Evolutionary conservation across 2,888 invertebrate species (phyloP), one percentile per base, ranked within the genome.

Genomic region (Pandemis heparana): DNA sequence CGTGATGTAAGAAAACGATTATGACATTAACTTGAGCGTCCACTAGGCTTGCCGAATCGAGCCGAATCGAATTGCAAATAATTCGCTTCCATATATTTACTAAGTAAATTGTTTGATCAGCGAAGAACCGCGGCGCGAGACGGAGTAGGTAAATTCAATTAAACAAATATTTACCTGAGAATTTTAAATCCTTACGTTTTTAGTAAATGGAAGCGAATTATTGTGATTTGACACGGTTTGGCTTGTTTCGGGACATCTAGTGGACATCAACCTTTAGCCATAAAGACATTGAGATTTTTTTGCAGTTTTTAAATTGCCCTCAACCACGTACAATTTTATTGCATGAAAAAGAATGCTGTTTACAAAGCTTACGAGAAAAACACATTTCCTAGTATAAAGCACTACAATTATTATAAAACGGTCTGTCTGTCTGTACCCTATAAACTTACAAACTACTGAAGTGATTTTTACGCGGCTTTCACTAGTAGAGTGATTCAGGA

Each of bases 151-250:
- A 53, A 53, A 53, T 16, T 53, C 0, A 53, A 9, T 53, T 53
- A 18, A 53, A 53, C 8, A 51, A 51, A n/a, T n/a, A n/a, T n/a
- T 18, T 16, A 16, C 51, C 9, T 51, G 6, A n/a, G 53, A 9
- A 9, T 53, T 14, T 53, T 53, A 9, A 53, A 53, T n/a, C n/a
- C 14, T 1, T n/a, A 51, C 7, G 53, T 53, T 14, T 5, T 43
- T 56, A 56, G 16, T 51, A 16, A 51, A 51, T 53, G 56, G 56
- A 23, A 56, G 56, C 56, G 5, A 56, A 56, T 56, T 56, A 56
- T 56, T 23, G 12, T 10, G 56, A 56, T 56, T 56, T 12, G 56
- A 56, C 12, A 7, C 56, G 23, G 23, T 5, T 56, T 56, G 23
- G 23, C 56, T 56, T 1, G 56, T 56, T 23, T 23, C 7, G 56